Percentiles rank a stretch among this genome's conserved stretches.
These are phyloP conservation scores for Myotis davidii DNA, from an alignment of 2,113 vertebrate species.

Conservation along the genomic window DNA sequence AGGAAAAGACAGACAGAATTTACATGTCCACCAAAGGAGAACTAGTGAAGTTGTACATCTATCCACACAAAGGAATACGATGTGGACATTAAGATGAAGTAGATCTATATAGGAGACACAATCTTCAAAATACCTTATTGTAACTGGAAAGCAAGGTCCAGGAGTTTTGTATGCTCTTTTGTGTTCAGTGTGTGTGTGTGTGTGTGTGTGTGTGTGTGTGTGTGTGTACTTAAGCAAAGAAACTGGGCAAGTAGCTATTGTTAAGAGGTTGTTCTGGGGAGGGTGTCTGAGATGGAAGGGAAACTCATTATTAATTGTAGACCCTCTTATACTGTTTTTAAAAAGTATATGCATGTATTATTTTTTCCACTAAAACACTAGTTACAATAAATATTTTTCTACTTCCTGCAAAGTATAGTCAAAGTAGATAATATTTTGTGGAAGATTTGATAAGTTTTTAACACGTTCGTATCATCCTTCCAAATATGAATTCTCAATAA, in stretches of 20 bases:
- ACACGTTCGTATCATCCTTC: background rate
- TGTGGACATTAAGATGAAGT: background rate
- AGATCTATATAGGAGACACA: background rate
- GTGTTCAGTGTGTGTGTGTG: background rate
- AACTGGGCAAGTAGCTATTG: background rate
- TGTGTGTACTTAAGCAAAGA: background rate
- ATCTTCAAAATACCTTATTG: background rate
- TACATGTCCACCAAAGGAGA: background rate
- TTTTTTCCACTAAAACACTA: slow-evolving; percentile 24
- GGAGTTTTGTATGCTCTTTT: background rate
- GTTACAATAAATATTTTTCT: background rate
- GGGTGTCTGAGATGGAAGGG: background rate
- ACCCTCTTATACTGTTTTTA: background rate
- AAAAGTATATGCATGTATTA: background rate
- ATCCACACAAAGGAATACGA: background rate
- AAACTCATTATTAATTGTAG: background rate
- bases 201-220: background rate
- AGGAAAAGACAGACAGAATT: background rate
- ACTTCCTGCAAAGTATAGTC: background rate
- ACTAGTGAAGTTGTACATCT: background rate
- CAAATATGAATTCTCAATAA: too few species aligned
- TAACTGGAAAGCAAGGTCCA: background rate
- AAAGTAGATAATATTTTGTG: background rate
- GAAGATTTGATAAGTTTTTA: background rate
- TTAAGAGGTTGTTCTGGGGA: background rate